phyloP scores from a whole-genome alignment of 2,888 invertebrate species.

The Ophioninae sp. region DNA sequence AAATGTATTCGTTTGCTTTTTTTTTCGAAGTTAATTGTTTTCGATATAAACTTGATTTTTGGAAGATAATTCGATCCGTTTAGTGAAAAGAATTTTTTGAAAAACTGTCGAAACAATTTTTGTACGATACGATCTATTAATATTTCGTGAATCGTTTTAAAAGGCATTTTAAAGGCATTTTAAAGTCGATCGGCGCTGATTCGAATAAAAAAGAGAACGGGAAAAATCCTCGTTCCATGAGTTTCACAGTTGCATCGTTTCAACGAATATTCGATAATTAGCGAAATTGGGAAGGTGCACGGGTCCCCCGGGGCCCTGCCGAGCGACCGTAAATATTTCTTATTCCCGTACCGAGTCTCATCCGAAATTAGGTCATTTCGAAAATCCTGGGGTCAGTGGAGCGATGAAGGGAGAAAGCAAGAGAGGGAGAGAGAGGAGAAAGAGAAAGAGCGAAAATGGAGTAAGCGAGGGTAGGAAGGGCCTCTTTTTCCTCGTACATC shows the following conservation, averaged over 20 bases:
- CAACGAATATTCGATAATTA: slow-evolving; percentile 3
- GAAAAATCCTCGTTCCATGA: not conserved
- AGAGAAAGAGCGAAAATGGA: not conserved
- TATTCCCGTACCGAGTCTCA: slow-evolving; percentile 41
- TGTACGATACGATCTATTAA: not conserved
- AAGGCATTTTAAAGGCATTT: not conserved
- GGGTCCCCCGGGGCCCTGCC: slow-evolving; percentile 38
- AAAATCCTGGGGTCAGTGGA: slow-evolving; percentile 31
- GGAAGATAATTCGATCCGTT: not conserved
- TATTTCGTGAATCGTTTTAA: not conserved
- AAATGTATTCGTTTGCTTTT: too few species aligned
- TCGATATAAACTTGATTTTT: too few species aligned
- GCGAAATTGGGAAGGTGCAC: slow-evolving; percentile 9
- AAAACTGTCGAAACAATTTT: too few species aligned
- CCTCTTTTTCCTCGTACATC: slow-evolving; percentile 4
- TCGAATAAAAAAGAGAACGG: not conserved
- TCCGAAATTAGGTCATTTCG: slow-evolving; percentile 63
- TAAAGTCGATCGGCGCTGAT: not conserved
- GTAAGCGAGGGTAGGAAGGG: not conserved
- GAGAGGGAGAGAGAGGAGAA: not conserved
- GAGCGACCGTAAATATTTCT: slow-evolving; percentile 57
- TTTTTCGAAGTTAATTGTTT: too few species aligned
- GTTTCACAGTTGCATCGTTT: slow-evolving; percentile 27
- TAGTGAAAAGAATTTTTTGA: not conserved
- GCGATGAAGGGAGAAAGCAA: not conserved